These are phyloP conservation scores for Rosalia funebris DNA, from an alignment of 2,888 invertebrate species.

Conservation along the genomic window DNA sequence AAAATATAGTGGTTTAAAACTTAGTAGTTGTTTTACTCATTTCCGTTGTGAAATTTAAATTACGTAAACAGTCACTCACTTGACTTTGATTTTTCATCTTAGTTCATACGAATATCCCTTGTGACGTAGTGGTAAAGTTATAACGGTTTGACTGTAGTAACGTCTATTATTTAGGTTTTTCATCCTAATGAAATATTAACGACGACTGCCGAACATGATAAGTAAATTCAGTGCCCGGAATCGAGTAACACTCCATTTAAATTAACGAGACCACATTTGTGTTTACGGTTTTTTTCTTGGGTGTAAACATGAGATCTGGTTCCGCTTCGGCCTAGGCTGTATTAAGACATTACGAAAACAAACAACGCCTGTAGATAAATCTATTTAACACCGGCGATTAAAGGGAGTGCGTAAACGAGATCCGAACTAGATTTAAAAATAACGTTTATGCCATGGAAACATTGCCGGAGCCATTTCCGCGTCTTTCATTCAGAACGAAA, in stretches of 20 bases:
- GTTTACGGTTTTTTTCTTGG: not conserved
- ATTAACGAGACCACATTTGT: conserved; percentile 1
- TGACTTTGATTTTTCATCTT: no score
- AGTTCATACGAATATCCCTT: no score
- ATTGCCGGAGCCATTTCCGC: not conserved
- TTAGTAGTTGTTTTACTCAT: no score
- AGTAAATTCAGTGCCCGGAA: not conserved
- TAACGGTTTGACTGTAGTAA: no score
- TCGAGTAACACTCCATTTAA: conserved; percentile 9
- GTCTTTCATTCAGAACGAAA: not conserved
- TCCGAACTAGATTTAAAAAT: conserved; percentile 4
- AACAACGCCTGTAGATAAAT: conserved; percentile 5
- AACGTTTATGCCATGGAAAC: conserved; percentile 2
- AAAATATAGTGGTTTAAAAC: no score
- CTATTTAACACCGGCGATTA: conserved; percentile 10
- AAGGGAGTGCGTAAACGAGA: not conserved
- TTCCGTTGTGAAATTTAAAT: no score
- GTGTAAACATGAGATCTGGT: conserved; percentile 17
- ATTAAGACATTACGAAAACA: conserved; percentile 21
- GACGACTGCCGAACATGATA: not conserved
- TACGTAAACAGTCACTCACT: no score
- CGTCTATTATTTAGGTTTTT: no score
- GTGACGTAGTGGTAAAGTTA: no score
- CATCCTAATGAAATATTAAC: conserved; percentile 4
- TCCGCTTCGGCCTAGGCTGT: conserved; percentile 9